Evolutionary conservation across 2,113 vertebrate species (phyloP).

Genomic region (Tautogolabrus adspersus): DNA sequence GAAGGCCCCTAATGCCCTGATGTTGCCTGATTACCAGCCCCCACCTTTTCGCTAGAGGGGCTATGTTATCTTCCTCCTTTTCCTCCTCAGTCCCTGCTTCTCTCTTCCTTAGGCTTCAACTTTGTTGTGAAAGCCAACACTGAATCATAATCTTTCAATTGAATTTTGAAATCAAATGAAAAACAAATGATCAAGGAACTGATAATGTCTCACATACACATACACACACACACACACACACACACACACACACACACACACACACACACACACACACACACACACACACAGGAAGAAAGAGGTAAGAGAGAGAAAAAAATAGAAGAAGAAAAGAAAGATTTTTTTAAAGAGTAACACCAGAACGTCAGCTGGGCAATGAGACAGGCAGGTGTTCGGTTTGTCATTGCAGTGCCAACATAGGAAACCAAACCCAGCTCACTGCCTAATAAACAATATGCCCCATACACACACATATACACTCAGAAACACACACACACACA

Average conservation of each 20-base stretch:
- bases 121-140: neutral
- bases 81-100: neutral
- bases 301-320: too few species aligned
- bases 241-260: too few species aligned
- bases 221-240: too few species aligned
- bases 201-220: too few species aligned
- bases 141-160: neutral
- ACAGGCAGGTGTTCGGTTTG: slow-evolving; percentile 44
- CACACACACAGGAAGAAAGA: too few species aligned
- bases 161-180: neutral
- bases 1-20: slow-evolving; percentile 21
- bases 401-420: slow-evolving; percentile 41
- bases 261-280: too few species aligned
- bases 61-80: neutral
- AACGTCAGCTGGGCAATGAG: neutral
- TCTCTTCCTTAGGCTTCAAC: neutral
- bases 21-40: slow-evolving; percentile 27
- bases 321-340: neutral
- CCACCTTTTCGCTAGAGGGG: neutral
- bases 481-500: neutral
- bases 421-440: slow-evolving; percentile 58
- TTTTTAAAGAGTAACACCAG: slow-evolving; percentile 2
- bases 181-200: neutral
- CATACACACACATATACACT: neutral
- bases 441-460: slow-evolving; percentile 29